Conservation (phyloP, 2,797 vertebrate species). For the Lepilemur septentrionalis region DNA sequence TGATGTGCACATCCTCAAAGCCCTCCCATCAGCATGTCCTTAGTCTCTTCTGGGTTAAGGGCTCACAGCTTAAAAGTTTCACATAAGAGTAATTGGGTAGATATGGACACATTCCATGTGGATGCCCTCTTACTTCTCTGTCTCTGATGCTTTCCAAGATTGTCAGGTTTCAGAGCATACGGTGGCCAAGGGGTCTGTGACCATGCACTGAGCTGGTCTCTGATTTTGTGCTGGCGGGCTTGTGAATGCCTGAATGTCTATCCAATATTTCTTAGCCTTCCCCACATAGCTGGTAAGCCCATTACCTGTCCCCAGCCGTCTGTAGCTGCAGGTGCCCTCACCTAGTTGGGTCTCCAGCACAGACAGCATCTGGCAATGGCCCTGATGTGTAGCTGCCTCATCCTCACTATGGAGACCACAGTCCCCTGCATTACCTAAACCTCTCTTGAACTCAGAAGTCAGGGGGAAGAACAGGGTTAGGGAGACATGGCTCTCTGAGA, state of each 20-base stretch:
- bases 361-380: neutral
- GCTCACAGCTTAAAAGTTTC: neutral
- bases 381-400: too few relatives aligned
- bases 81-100: fast-evolving
- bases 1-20: neutral
- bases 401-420: neutral
- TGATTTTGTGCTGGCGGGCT: neutral
- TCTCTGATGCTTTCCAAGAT: neutral
- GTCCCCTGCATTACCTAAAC: neutral
- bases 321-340: neutral
- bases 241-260: too few relatives aligned
- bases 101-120: too few relatives aligned
- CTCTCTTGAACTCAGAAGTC: neutral
- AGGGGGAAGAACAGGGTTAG: neutral
- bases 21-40: too few relatives aligned
- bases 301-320: too few relatives aligned
- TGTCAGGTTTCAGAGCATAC: neutral
- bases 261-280: neutral
- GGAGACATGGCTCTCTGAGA: neutral
- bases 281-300: neutral
- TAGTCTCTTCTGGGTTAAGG: neutral
- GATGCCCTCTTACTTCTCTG: neutral
- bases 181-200: neutral
- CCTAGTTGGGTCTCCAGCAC: neutral
- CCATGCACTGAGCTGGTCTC: neutral